These are phyloP conservation scores for Urosaurus nigricauda DNA, from an alignment of 2,797 vertebrate genomes.

Conservation along the genomic window DNA sequence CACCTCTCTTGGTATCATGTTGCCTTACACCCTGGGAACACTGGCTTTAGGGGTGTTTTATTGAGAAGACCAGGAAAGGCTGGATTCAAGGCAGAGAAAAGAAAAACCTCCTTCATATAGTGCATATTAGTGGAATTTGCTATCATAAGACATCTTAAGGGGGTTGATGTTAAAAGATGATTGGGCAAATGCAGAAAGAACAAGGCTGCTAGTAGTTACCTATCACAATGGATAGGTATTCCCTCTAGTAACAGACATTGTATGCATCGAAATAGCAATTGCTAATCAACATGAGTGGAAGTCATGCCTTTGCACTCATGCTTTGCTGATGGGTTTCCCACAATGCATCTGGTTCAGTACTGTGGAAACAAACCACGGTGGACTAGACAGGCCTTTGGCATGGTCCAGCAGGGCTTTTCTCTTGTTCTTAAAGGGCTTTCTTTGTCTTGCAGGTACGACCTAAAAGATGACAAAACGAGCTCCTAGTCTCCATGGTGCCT, in stretches of 20 bases:
- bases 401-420: not conserved
- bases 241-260: no score
- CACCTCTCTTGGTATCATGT: not conserved
- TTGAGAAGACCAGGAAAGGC: not conserved
- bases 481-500: conserved; percentile 51
- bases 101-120: no score
- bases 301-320: not conserved
- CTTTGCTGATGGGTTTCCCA: not conserved
- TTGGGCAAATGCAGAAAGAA: no score
- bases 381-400: not conserved
- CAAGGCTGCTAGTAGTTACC: no score
- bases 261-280: not conserved
- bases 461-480: conserved; percentile 79
- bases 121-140: no score
- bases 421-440: not conserved
- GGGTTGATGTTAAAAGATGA: no score
- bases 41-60: not conserved
- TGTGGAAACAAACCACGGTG: not conserved
- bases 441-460: conserved; percentile 83
- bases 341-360: not conserved
- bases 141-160: no score
- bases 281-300: not conserved
- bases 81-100: no score
- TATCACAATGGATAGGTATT: no score
- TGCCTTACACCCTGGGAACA: not conserved